Conservation (phyloP, 2,797 vertebrate genomes). For the Taeniopygia guttata region DNA sequence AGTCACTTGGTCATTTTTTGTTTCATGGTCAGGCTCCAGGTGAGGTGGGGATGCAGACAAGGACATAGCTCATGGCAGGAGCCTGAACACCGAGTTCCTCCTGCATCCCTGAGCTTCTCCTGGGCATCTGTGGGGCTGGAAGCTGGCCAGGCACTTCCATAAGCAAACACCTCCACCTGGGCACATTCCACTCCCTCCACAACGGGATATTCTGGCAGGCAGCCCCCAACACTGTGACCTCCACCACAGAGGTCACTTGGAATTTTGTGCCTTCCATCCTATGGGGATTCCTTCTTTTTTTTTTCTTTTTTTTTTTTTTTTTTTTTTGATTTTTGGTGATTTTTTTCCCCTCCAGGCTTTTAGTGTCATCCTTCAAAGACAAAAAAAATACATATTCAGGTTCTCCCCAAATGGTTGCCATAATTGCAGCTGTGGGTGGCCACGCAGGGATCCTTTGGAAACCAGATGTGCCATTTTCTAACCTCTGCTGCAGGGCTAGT, state of each 20-base stretch:
- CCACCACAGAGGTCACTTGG: background rate
- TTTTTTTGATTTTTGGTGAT: background rate
- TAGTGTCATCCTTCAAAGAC: background rate
- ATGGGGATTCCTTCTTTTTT: background rate
- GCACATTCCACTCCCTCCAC: background rate
- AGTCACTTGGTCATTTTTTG: background rate
- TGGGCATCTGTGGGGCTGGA: background rate
- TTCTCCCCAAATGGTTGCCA: background rate
- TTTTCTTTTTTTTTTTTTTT: too few relatives aligned
- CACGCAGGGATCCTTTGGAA: background rate
- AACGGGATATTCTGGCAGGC: background rate
- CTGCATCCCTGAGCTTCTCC: background rate
- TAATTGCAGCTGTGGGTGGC: background rate
- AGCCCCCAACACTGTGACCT: background rate
- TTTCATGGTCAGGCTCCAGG: background rate
- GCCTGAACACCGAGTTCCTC: background rate
- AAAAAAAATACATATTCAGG: background rate
- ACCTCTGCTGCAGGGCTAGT: background rate
- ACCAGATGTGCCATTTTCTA: background rate
- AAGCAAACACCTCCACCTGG: conserved; percentile 8
- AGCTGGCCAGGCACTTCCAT: background rate
- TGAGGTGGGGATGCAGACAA: fast-evolving
- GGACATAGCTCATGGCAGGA: background rate
- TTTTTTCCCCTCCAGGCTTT: background rate
- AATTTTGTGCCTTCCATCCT: background rate